These are phyloP conservation scores for Dugesia japonica DNA, from an alignment of 2,888 invertebrate genomes.

Conservation along the genomic window DNA sequence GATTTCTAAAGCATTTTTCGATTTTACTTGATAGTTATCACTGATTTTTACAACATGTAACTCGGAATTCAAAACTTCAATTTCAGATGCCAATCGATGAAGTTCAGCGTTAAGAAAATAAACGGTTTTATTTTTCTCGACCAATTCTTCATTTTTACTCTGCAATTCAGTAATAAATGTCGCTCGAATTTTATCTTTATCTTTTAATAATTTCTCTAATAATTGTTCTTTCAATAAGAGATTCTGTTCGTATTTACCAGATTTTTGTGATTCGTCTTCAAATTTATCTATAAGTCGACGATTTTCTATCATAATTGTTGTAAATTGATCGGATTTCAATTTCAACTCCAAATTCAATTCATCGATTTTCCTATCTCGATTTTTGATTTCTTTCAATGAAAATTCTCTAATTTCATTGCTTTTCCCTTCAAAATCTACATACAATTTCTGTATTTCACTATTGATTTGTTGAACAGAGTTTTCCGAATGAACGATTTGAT, in stretches of 20 bases:
- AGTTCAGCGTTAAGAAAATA: background rate
- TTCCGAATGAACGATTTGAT: background rate
- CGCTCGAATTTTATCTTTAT: background rate
- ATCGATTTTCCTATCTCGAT: background rate
- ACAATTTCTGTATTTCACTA: background rate
- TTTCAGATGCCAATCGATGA: background rate
- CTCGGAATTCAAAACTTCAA: background rate
- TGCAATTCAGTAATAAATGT: background rate
- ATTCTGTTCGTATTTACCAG: background rate
- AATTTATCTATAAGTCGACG: background rate
- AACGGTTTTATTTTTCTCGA: background rate
- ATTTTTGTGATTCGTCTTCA: background rate
- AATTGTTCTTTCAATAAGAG: background rate
- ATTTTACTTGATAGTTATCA: background rate
- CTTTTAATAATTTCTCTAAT: background rate
- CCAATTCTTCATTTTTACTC: background rate
- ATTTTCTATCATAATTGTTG: background rate
- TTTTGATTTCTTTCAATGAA: slow-evolving; percentile 16
- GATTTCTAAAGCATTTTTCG: background rate
- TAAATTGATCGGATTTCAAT: slow-evolving; percentile 2
- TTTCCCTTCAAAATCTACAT: background rate
- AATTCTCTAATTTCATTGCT: background rate
- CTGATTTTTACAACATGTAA: background rate
- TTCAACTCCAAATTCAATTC: background rate
- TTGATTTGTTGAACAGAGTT: background rate